Evolutionary conservation across 2,888 invertebrate genomes (phyloP).

Genomic region (Drosophila hawaiiensis): DNA sequence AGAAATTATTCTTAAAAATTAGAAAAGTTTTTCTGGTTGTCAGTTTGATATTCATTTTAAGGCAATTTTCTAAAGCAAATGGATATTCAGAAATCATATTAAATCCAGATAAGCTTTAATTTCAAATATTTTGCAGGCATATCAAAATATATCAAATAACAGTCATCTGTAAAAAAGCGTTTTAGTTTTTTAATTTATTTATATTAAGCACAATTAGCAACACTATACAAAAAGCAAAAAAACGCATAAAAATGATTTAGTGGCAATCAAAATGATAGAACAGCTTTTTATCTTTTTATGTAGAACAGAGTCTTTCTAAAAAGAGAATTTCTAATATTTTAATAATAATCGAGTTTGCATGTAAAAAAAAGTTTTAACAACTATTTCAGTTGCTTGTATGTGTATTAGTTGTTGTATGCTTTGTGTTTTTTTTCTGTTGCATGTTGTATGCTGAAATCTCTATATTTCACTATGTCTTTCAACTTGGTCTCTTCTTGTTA

Average conservation of each 20-base stretch:
- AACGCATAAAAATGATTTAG: neutral
- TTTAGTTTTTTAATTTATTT: neutral
- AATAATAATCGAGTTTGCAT: neutral
- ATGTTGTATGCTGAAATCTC: neutral
- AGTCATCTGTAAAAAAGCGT: neutral
- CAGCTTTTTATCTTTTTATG: neutral
- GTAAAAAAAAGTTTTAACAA: neutral
- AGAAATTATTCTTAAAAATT: neutral
- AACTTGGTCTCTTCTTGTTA: conserved; percentile 36
- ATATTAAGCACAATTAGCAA: neutral
- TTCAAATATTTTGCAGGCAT: neutral
- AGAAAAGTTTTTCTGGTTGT: neutral
- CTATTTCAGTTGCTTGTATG: neutral
- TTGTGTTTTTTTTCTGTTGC: neutral
- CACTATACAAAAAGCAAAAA: neutral
- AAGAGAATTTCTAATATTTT: neutral
- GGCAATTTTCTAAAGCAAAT: accelerated
- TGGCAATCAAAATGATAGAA: neutral
- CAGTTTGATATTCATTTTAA: neutral
- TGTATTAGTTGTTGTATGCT: neutral
- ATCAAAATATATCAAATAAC: neutral
- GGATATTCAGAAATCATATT: neutral
- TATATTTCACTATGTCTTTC: conserved; percentile 22
- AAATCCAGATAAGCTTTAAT: neutral
- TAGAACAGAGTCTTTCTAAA: neutral